These are phyloP conservation scores for Pogona vitticeps DNA, from an alignment of 2,113 vertebrate genomes.

Conservation along the genomic window DNA sequence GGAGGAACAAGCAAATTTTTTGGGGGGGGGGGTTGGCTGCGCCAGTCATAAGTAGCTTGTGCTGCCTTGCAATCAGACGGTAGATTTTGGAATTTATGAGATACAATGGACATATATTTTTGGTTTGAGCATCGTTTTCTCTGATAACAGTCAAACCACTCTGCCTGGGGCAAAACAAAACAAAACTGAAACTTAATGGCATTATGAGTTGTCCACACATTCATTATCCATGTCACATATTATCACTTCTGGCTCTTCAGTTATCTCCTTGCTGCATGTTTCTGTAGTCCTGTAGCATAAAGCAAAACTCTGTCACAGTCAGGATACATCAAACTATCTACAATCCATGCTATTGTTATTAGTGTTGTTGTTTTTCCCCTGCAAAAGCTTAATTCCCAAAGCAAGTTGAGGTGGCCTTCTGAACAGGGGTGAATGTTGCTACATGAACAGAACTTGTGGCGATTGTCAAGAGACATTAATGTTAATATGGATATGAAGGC, in stretches of 20 bases:
- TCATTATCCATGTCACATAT: background rate
- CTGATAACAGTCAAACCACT: background rate
- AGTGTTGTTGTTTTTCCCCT: background rate
- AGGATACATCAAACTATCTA: background rate
- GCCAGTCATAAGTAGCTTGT: no score
- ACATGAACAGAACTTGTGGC: background rate
- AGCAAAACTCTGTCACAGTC: background rate
- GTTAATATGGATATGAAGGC: constrained; percentile 10
- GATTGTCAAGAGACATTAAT: constrained; percentile 4
- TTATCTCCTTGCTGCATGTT: background rate
- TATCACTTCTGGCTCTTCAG: background rate
- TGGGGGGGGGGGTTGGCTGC: no score
- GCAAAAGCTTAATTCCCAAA: background rate
- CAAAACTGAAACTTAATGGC: background rate
- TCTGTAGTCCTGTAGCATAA: background rate
- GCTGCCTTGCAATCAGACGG: background rate
- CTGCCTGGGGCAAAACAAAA: no score
- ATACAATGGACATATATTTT: background rate
- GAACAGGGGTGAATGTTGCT: background rate
- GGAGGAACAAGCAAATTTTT: no score
- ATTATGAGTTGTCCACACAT: background rate
- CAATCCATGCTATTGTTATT: background rate
- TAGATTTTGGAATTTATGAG: background rate
- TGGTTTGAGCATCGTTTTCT: background rate
- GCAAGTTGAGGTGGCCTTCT: background rate